Percentiles rank a stretch among this genome's conserved stretches.
Evolutionary conservation across 2,797 vertebrate genomes (phyloP).

Genomic region (Acanthornis magna): DNA sequence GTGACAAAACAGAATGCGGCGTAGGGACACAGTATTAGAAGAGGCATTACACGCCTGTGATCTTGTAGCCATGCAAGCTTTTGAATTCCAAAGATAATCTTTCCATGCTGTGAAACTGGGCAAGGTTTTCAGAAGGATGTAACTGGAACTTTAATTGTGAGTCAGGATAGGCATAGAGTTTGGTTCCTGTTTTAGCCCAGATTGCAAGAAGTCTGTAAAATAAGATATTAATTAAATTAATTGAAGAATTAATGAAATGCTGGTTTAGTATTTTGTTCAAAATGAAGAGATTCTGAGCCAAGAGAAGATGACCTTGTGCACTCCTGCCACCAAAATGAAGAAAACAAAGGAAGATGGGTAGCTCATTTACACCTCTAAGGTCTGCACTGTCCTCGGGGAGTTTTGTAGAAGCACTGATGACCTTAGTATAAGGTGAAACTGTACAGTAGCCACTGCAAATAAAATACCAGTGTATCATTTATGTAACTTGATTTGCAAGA

Average conservation of each 20-base stretch:
- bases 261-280: not conserved
- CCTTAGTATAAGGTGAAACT: not conserved
- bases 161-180: not conserved
- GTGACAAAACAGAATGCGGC: slow-evolving; percentile 15
- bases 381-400: not conserved
- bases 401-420: not conserved
- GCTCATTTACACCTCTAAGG: not conserved
- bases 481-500: not conserved
- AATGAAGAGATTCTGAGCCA: not conserved
- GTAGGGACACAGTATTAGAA: not conserved
- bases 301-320: not conserved
- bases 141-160: not conserved
- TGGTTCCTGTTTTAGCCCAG: not conserved
- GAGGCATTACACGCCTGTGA: slow-evolving; percentile 39
- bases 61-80: slow-evolving; percentile 54
- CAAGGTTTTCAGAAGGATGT: not conserved
- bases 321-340: not conserved
- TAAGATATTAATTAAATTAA: not conserved
- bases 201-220: not conserved
- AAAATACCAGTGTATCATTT: not conserved
- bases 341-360: not conserved
- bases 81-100: slow-evolving; percentile 33
- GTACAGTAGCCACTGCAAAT: not conserved
- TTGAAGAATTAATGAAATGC: not conserved
- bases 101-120: not conserved